These are phyloP conservation scores for Engystomops pustulosus DNA, from an alignment of 2,113 vertebrate genomes.

Conservation along the genomic window DNA sequence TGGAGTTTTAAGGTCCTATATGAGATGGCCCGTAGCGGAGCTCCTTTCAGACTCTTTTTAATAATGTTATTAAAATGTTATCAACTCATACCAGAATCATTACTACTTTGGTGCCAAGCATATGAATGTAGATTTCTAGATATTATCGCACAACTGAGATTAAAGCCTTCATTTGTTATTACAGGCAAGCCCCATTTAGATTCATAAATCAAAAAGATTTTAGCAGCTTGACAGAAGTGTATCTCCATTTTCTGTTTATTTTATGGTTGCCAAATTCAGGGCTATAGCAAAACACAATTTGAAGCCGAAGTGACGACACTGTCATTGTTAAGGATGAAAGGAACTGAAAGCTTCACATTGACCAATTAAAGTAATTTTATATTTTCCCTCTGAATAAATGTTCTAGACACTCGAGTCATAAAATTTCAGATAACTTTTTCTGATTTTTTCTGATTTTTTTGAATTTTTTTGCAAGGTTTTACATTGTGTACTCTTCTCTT, in stretches of 20 bases:
- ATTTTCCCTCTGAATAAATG: background rate
- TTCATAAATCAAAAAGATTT: background rate
- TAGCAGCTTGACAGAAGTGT: background rate
- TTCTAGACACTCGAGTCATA: background rate
- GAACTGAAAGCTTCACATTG: background rate
- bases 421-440: background rate
- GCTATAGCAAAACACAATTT: background rate
- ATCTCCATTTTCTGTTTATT: slow-evolving; percentile 16
- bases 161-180: background rate
- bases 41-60: too few relatives aligned
- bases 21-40: too few relatives aligned
- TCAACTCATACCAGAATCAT: too few relatives aligned
- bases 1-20: too few relatives aligned
- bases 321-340: background rate
- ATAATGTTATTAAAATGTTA: too few relatives aligned
- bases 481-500: background rate
- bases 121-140: background rate
- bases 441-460: too few relatives aligned
- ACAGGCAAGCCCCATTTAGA: background rate
- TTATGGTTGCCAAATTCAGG: background rate
- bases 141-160: background rate
- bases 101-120: too few relatives aligned
- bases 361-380: background rate
- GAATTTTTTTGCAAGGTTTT: too few relatives aligned
- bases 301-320: background rate